A percentile compares a stretch with the other conserved stretches of the same genome.
phyloP scores from a whole-genome alignment of 2,797 vertebrate genomes.

The Scolopax rusticola region DNA sequence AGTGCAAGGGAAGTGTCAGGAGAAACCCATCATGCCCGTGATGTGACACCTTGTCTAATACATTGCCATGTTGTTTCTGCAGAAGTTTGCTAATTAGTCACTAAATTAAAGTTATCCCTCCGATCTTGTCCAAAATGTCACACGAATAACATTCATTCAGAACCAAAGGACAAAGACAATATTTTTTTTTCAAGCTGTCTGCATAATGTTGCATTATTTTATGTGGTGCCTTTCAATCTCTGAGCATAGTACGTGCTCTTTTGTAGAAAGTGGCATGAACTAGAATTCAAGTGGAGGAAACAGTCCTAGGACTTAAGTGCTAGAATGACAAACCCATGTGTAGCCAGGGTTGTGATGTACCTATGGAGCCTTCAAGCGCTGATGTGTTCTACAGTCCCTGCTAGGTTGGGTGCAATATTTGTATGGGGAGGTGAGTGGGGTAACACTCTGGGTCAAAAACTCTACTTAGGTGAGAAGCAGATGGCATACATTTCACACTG shows the following conservation, averaged over 20 bases:
- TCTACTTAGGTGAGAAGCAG: background rate
- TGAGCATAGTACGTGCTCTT: background rate
- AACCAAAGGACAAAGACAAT: background rate
- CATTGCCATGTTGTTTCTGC: conserved; percentile 6
- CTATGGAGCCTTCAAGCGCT: accelerated
- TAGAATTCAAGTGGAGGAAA: background rate
- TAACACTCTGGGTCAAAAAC: background rate
- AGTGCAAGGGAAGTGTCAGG: conserved; percentile 44
- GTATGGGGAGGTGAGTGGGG: background rate
- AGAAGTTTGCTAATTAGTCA: conserved; percentile 60
- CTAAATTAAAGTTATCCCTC: conserved; percentile 29
- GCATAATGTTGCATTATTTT: background rate
- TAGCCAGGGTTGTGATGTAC: background rate
- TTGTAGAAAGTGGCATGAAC: background rate
- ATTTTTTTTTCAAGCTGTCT: background rate
- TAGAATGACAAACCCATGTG: accelerated
- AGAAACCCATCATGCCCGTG: conserved; percentile 11
- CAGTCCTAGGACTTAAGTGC: background rate
- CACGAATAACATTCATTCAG: background rate
- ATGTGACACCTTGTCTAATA: conserved; percentile 47
- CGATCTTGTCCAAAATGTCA: conserved; percentile 33
- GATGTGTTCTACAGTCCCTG: accelerated
- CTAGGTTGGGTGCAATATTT: accelerated
- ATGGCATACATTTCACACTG: background rate
- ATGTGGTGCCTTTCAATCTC: background rate